Base-by-base conservation (phyloP, 1,140 invertebrate species). In the Micrasema longulum region DNA sequence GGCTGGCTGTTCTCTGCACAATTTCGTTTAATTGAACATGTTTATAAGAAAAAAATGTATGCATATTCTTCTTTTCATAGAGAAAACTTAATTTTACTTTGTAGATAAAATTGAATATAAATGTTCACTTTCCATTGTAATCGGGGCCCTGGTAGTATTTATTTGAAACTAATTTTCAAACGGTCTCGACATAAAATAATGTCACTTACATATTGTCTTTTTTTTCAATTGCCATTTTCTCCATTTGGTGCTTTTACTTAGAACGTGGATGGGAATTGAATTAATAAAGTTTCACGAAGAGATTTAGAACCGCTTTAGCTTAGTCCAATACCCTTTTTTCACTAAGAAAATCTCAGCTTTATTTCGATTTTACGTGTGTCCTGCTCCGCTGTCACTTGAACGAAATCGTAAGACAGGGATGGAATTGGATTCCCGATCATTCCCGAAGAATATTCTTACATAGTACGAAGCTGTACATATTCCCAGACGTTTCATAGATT, bases 261-360 rank as follows among this genome's bases (percentile, higher is more conserved):
- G 18, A 60, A 60, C 35, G 36, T n/a, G 38, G 35, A 38, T 18
- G 31, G 55, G 41, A 60, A 60, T 60, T 60, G 55, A 60, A 60
- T 38, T 38, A 60, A 60, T 60, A 43, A 60, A 60, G 55, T n/a
- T 22, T 9, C 55, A 18, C 14, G 20, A 26, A 53, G 35, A 60
- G 55, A 9, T 38, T 23, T 43, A 41, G 55, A 43, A 60, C n/a
- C 55, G 55, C 55, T 41, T 31, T 41, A 60, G 14, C 31, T 55
- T 14, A 38, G 55, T 60, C 55, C 9, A 38, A 12, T 14, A 20
- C 35, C 38, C 35, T 1, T 60, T 60, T 23, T 18, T 52, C 20
- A 11, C 48, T 52, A 9, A 22, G 23, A 12, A 16, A 41, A 38
- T 60, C 18, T 41, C 36, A 14, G 35, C 20, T 43, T 43, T 22